Evolutionary conservation across 2,113 vertebrate genomes (phyloP).

Genomic region (Mormyrus iriodes): DNA sequence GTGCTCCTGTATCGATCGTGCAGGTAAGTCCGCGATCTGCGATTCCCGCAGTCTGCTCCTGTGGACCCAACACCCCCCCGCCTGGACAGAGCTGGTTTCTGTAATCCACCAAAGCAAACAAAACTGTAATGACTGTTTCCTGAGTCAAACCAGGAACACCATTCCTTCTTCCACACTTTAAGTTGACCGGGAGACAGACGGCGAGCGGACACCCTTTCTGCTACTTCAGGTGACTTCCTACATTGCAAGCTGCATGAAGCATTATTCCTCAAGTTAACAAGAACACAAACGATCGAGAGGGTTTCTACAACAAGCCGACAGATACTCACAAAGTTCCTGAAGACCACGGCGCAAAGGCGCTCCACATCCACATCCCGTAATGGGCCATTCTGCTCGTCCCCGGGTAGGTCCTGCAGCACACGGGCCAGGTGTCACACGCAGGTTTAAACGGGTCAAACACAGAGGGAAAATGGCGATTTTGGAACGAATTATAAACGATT

Average conservation of each 20-base stretch:
- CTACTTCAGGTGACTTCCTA: background rate
- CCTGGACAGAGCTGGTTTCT: background rate
- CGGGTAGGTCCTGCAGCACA: constrained; percentile 62
- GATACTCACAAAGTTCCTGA: constrained; percentile 93
- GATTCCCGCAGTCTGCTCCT: background rate
- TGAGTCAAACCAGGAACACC: background rate
- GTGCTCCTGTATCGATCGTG: no score
- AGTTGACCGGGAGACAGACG: background rate
- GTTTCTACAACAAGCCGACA: background rate
- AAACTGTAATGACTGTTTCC: background rate
- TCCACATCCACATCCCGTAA: constrained; percentile 98
- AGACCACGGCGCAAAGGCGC: constrained; percentile 89
- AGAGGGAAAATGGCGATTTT: background rate
- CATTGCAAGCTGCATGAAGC: background rate
- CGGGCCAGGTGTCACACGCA: constrained; percentile 1
- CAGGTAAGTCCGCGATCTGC: background rate
- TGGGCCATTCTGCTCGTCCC: constrained; percentile 78
- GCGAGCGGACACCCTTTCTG: background rate
- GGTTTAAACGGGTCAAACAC: background rate
- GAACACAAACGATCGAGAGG: background rate
- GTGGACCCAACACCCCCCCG: background rate
- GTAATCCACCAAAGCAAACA: background rate
- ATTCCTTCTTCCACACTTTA: background rate
- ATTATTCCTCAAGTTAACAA: background rate
- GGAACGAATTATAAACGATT: background rate